Base-by-base conservation (phyloP, 2,888 invertebrate genomes). In the Cephus pulcher region DNA sequence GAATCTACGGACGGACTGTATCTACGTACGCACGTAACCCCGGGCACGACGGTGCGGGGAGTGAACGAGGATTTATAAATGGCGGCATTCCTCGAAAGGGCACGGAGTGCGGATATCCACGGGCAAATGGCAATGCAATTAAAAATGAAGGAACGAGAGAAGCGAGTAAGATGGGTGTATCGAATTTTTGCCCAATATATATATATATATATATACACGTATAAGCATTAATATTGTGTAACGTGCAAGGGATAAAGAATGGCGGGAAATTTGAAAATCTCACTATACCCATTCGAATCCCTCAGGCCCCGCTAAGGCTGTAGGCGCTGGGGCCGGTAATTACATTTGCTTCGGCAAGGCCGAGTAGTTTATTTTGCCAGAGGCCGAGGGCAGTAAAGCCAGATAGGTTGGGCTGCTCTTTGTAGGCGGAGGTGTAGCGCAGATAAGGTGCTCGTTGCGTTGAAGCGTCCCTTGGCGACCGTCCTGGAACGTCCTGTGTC, bases 381-480 rank as follows among this genome's bases (percentile, higher is more conserved):
- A 71, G 78, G 79, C 75, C 74, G 81, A 79, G 76, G 79, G 81
- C 77, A 85, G 81, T 82, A 87, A 85, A 82, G 85, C 82, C 85
- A 86, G 88, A 88, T 88, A 87, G 88, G 85, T 87, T 82, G 84
- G 82, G 81, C 83, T 79, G 81, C 82, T 83, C 87, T 87, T 87
- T 85, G 82, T 82, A 80, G 83, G 83, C 83, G 82, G 88, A 88
- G 88, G 86, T 88, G 88, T 85, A 87, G 89, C 86, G 78, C 85
- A 89, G 90, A 90, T 90, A 90, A 90, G 90, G 88, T 86, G 89
- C 88, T 90, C 90, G 89, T 90, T 89, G 89, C 88, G 87, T 88
- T 87, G 89, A 90, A 89, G 84, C 89, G 89, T 90, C 90, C 90
- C 90, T 85, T 84, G 88, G 88, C 86, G 89, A 84, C 87, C 87